phyloP scores from a whole-genome alignment of 2,888 invertebrate genomes.

The Trachelus troglodyta region DNA sequence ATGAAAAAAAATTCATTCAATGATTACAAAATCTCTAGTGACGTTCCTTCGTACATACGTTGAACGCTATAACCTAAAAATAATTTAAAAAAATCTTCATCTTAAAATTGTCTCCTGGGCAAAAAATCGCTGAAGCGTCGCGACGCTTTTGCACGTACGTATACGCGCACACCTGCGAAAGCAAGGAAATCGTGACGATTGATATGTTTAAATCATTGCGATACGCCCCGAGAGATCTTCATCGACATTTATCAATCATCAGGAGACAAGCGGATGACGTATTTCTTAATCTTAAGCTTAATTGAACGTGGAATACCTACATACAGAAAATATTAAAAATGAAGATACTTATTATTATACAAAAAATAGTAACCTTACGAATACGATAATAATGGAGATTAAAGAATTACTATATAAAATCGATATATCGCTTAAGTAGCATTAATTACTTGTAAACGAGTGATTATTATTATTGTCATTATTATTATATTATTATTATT shows the following conservation, averaged over 20 bases:
- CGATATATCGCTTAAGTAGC: background rate
- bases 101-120: background rate
- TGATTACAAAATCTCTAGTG: background rate
- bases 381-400: constrained; percentile 2
- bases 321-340: constrained; percentile 48
- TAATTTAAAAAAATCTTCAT: background rate
- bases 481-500: constrained; percentile 4
- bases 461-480: constrained; percentile 36
- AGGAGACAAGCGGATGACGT: background rate
- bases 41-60: background rate
- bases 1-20: background rate
- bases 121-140: background rate
- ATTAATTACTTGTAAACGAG: constrained; percentile 11
- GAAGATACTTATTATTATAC: constrained; percentile 30
- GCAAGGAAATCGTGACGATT: background rate
- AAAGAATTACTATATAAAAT: constrained; percentile 5
- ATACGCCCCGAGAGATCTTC: background rate
- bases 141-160: no score
- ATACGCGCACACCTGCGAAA: background rate
- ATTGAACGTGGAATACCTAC: constrained; percentile 38
- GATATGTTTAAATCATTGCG: background rate
- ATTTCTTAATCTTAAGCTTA: constrained; percentile 22
- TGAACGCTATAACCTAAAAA: background rate
- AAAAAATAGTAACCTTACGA: constrained; percentile 12
- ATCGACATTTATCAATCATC: constrained; percentile 2